Percentiles rank a stretch among this genome's conserved stretches.
Evolutionary conservation across 35 echinoderm and acorn worm species (phyloP).

Genomic region (Lytechinus pictus): DNA sequence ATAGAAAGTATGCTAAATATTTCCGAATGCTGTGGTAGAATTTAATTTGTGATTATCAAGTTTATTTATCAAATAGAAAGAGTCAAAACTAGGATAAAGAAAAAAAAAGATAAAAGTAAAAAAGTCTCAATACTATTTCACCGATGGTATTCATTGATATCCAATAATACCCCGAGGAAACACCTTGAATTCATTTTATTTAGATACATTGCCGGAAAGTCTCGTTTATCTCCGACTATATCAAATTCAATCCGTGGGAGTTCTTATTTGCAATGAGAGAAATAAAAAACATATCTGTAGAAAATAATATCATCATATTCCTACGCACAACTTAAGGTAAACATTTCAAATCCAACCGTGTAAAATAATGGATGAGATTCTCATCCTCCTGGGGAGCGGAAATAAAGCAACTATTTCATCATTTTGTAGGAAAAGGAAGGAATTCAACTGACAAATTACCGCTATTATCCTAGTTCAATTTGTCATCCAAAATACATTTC

Average conservation of each 20-base stretch:
- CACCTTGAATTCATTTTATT: background rate
- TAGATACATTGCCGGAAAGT: background rate
- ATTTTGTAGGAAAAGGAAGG: too few relatives aligned
- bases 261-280: background rate
- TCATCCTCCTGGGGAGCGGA: background rate
- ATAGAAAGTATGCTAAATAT: too few relatives aligned
- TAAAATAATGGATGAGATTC: background rate
- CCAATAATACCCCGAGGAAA: background rate
- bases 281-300: background rate
- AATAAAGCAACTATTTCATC: too few relatives aligned
- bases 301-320: too few relatives aligned
- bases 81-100: background rate
- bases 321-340: background rate
- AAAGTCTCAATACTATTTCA: background rate
- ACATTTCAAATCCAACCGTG: background rate
- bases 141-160: background rate
- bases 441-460: too few relatives aligned
- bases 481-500: too few relatives aligned
- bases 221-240: background rate
- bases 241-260: background rate
- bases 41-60: background rate
- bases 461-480: too few relatives aligned
- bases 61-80: background rate
- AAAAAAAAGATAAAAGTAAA: background rate
- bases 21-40: background rate